Percentiles rank a stretch among this genome's conserved stretches.
These are phyloP conservation scores for Phrynocephalus versicolor DNA, from an alignment of 2,113 vertebrate genomes.

Conservation along the genomic window DNA sequence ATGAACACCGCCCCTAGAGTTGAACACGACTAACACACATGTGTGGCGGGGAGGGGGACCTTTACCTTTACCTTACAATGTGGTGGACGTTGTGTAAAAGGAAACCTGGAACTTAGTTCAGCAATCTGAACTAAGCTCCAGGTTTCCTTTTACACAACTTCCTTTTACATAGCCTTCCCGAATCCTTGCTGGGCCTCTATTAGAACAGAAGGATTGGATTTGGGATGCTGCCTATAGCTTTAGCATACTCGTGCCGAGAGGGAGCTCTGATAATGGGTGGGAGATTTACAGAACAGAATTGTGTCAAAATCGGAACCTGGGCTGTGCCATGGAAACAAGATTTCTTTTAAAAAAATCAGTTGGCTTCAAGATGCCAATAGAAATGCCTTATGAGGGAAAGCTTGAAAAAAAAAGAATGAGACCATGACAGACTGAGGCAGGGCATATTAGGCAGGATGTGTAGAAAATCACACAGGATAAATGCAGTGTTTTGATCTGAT, in stretches of 20 bases:
- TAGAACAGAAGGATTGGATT: not conserved
- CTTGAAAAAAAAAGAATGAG: not conserved
- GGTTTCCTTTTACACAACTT: too few species aligned
- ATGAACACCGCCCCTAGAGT: too few species aligned
- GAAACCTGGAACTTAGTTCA: not conserved
- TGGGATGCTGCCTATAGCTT: slow-evolving; percentile 30
- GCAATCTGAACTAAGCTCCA: slow-evolving; percentile 18
- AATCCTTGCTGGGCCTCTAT: slow-evolving; percentile 24
- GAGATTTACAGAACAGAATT: slow-evolving; percentile 34
- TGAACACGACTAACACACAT: too few species aligned
- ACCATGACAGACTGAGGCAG: not conserved
- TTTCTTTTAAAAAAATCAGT: slow-evolving; percentile 3
- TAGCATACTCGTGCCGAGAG: not conserved
- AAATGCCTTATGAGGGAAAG: not conserved
- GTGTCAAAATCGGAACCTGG: slow-evolving; percentile 23
- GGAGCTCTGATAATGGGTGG: slow-evolving; percentile 3
- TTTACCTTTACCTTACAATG: too few species aligned
- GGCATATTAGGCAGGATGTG: fast-evolving
- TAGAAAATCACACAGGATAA: not conserved
- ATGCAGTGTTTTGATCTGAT: not conserved
- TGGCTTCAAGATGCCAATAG: not conserved
- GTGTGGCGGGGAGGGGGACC: too few species aligned
- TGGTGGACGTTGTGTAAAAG: too few species aligned
- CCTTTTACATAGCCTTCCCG: slow-evolving; percentile 45
- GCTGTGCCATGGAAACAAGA: fast-evolving